Conservation (phyloP, 2,888 invertebrate species). For the Furcula furcula region DNA sequence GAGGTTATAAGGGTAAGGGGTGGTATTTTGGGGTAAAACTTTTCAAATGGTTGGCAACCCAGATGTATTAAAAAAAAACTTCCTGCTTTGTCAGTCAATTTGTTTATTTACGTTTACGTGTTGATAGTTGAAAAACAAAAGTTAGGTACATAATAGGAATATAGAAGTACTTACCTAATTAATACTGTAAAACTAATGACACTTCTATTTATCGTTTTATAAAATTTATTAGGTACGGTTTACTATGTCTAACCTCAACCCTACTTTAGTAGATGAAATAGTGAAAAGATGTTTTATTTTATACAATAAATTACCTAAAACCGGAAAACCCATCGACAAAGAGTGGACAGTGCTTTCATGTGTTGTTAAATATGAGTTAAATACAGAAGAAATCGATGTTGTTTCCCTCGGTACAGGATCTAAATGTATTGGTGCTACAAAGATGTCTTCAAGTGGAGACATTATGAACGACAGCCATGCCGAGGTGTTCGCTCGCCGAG, state of each 20-base stretch:
- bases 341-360: slow-evolving; percentile 95
- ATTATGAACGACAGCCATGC: slow-evolving; percentile 95
- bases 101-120: too few relatives aligned
- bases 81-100: too few relatives aligned
- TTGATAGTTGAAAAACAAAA: too few relatives aligned
- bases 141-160: too few relatives aligned
- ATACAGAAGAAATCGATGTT: slow-evolving; percentile 70
- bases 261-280: slow-evolving; percentile 67
- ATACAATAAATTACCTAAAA: slow-evolving; percentile 85
- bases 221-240: too few relatives aligned
- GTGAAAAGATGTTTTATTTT: slow-evolving; percentile 82
- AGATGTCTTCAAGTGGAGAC: slow-evolving; percentile 85
- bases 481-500: slow-evolving; percentile 92
- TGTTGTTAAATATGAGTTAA: slow-evolving; percentile 80
- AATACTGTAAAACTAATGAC: too few relatives aligned
- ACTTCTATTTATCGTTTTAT: too few relatives aligned
- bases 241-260: slow-evolving; percentile 33
- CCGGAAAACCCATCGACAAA: slow-evolving; percentile 87
- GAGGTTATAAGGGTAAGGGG: too few relatives aligned
- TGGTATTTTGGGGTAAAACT: too few relatives aligned
- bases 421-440: slow-evolving; percentile 91
- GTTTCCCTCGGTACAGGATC: slow-evolving; percentile 95
- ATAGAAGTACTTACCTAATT: too few relatives aligned
- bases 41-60: too few relatives aligned
- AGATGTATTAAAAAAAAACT: too few relatives aligned